Evolutionary conservation across 2,797 vertebrate genomes (phyloP).

Genomic region (Notoglanidium macrostoma): DNA sequence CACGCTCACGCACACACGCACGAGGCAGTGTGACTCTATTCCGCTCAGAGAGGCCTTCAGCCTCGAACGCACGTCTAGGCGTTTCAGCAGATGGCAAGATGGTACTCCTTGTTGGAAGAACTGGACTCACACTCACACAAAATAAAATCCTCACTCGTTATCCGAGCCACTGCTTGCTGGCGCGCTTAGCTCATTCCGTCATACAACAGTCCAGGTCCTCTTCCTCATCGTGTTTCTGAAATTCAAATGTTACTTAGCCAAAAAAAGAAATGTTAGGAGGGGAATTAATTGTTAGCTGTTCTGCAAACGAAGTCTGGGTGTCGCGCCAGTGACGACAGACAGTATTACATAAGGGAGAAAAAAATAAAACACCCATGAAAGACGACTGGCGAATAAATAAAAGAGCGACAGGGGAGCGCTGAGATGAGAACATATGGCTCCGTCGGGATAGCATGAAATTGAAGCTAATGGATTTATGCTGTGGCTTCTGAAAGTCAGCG

Average conservation of each 20-base stretch:
- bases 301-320: background rate
- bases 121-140: conserved; percentile 52
- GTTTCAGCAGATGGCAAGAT: conserved; percentile 68
- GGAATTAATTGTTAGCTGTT: conserved; percentile 45
- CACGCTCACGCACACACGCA: conserved; percentile 1
- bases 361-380: conserved; percentile 20
- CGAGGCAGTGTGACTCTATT: conserved; percentile 7
- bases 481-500: conserved; percentile 40
- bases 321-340: conserved; percentile 14
- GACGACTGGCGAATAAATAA: conserved; percentile 37
- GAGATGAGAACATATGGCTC: conserved; percentile 24
- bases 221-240: conserved; percentile 43
- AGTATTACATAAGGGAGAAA: conserved; percentile 21
- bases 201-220: conserved; percentile 62
- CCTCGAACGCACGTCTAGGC: conserved; percentile 18
- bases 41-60: conserved; percentile 4
- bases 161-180: conserved; percentile 59
- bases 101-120: conserved; percentile 52
- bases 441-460: conserved; percentile 43
- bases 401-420: conserved; percentile 33
- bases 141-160: conserved; percentile 64
- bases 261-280: conserved; percentile 44
- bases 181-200: conserved; percentile 55
- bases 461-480: conserved; percentile 47
- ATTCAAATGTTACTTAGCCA: conserved; percentile 60